These are phyloP conservation scores for Heliothis virescens DNA, from an alignment of 1,140 invertebrate genomes.

Conservation along the genomic window DNA sequence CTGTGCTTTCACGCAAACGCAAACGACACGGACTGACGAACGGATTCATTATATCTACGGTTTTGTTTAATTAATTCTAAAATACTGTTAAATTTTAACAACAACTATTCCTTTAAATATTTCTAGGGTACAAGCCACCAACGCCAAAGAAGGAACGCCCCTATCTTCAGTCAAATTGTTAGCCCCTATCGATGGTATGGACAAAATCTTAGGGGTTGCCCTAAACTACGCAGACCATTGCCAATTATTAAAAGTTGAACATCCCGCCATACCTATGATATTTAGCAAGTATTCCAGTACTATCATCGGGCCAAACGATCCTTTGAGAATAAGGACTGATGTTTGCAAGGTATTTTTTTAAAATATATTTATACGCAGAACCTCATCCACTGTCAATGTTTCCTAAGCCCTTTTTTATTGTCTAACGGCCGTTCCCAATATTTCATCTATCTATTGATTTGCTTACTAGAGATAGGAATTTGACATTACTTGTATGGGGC, in stretches of 20 bases:
- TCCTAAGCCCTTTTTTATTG: no score
- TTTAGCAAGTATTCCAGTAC: constrained; percentile 91
- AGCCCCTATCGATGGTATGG: constrained; percentile 87
- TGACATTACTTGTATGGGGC: no score
- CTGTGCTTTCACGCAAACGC: no score
- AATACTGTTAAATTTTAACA: no score
- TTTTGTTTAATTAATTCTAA: no score
- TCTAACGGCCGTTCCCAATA: no score
- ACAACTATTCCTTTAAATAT: no score
- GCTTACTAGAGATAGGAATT: no score
- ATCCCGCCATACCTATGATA: constrained; percentile 88
- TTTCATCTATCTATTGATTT: no score
- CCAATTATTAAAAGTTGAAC: constrained; percentile 87
- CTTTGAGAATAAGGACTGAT: constrained; percentile 85
- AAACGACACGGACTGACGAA: no score
- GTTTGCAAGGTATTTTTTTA: constrained; percentile 69
- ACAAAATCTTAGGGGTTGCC: constrained; percentile 90
- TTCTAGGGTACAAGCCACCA: not conserved
- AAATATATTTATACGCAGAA: not conserved
- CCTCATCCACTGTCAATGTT: no score
- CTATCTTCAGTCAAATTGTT: constrained; percentile 73
- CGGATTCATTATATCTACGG: no score
- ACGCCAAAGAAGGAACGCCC: not conserved
- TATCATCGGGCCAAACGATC: constrained; percentile 91
- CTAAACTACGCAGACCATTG: constrained; percentile 90